Evolutionary conservation across 2,888 invertebrate genomes (phyloP), one percentile per base, ranked within the genome.

Genomic region (Laspeyria flexula): DNA sequence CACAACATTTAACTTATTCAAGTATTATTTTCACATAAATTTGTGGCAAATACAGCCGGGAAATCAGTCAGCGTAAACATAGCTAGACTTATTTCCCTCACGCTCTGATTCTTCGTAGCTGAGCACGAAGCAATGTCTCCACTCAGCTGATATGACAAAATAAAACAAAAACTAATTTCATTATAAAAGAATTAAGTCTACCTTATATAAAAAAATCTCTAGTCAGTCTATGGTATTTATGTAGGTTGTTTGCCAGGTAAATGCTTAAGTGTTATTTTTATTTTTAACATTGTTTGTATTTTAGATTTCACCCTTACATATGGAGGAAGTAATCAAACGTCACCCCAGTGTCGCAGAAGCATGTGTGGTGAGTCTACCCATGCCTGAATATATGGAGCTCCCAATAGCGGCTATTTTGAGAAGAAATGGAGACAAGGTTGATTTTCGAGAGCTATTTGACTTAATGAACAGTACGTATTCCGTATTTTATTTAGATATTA

Each of bases 1-100:
- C n/a, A n/a, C n/a, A n/a, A n/a, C n/a, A n/a, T 21, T 21, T 3
- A 21, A 21, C 21, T 5, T 2, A 3, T 21, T 21, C 2, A 21
- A 21, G 21, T 21, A 21, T 21, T 21, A 21, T 5, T 5, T 21
- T 21, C 21, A n/a, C n/a, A 47, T 47, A 55, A 56, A 60, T 55
- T 47, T 46, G 44, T 53, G 40, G 55, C 16, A 53, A 40, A 55
- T 41, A 39, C 52, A 65, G 51, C 62, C 57, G 58, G 54, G 60
- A 61, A 71, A 51, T 71, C 77, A 73, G 67, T 66, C 59, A 55
- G 59, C 69, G 65, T 75, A 66, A 77, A 79, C 69, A 71, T 73
- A 73, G 68, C 71, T 68, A 72, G 76, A 75, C 75, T 77, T 78
- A 75, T 74, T 73, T 73, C 66, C 58, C 70, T 77, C 66, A 76